phyloP scores from a whole-genome alignment of 2,113 vertebrate species.

The Aramus guarauna region DNA sequence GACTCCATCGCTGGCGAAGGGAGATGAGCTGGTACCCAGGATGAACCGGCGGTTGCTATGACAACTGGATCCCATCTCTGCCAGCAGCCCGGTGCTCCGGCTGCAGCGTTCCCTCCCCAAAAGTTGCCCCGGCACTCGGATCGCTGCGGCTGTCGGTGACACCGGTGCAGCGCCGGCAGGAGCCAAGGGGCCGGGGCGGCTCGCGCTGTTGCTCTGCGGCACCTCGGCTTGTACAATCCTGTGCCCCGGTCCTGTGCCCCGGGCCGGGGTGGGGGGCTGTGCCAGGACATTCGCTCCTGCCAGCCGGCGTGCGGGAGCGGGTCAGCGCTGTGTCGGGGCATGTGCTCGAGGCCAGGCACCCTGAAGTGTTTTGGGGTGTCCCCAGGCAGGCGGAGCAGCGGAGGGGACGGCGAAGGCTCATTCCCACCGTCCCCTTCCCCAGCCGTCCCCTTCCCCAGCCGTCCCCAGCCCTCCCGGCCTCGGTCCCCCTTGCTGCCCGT shows the following conservation, averaged over 20 bases:
- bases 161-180: fast-evolving
- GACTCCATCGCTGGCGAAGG: neutral
- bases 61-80: constrained; percentile 11
- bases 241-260: neutral
- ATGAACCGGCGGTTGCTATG: constrained; percentile 58
- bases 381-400: neutral
- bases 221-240: fast-evolving
- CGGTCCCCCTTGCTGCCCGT: fast-evolving
- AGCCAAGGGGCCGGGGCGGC: neutral
- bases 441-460: neutral
- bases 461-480: neutral
- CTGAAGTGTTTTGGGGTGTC: neutral
- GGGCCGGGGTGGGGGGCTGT: too few species aligned
- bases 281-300: neutral
- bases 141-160: neutral
- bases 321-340: neutral
- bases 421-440: neutral
- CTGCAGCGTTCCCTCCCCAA: neutral
- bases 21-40: constrained; percentile 20
- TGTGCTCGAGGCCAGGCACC: neutral
- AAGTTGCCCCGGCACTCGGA: neutral
- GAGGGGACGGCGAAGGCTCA: neutral
- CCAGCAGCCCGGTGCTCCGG: neutral
- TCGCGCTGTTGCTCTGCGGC: neutral
- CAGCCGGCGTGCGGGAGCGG: neutral